phyloP scores from a whole-genome alignment of 2,797 vertebrate species.

The Leptoclinus maculatus region DNA sequence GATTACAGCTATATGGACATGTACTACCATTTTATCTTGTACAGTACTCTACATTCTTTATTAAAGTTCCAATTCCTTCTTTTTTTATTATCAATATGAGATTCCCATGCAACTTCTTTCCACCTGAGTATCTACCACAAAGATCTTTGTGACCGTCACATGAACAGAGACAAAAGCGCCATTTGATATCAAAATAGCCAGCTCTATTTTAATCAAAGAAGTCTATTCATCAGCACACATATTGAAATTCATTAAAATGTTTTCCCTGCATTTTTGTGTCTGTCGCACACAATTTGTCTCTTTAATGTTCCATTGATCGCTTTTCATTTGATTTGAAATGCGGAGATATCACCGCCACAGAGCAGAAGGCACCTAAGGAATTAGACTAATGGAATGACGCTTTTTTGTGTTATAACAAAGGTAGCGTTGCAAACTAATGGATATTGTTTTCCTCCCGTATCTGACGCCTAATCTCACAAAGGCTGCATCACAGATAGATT shows the following conservation, averaged over 20 bases:
- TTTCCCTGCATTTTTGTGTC: slow-evolving; percentile 68
- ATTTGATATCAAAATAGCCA: slow-evolving; percentile 59
- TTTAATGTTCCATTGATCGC: slow-evolving; percentile 81
- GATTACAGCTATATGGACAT: slow-evolving; percentile 26
- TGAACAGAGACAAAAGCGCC: slow-evolving; percentile 50
- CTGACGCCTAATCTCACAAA: slow-evolving; percentile 80
- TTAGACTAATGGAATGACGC: slow-evolving; percentile 79
- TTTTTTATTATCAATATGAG: slow-evolving; percentile 22
- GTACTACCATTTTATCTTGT: background rate
- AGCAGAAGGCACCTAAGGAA: slow-evolving; percentile 74
- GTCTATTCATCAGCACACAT: slow-evolving; percentile 52
- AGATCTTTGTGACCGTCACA: slow-evolving; percentile 36
- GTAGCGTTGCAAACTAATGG: slow-evolving; percentile 77
- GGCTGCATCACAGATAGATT: slow-evolving; percentile 77
- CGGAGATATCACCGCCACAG: slow-evolving; percentile 65
- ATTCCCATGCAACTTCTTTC: slow-evolving; percentile 11
- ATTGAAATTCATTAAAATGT: slow-evolving; percentile 78
- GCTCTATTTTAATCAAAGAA: slow-evolving; percentile 77
- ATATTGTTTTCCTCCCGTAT: slow-evolving; percentile 82
- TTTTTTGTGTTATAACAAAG: slow-evolving; percentile 71
- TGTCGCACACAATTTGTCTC: slow-evolving; percentile 70
- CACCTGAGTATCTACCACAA: slow-evolving; percentile 27
- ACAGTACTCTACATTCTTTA: background rate
- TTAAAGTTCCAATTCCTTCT: slow-evolving; percentile 4
- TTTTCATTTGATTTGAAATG: slow-evolving; percentile 81